Percentiles rank a stretch among this genome's conserved stretches.
These are phyloP conservation scores for Temnothorax unifasciatus DNA, from an alignment of 2,888 invertebrate species.

Conservation along the genomic window DNA sequence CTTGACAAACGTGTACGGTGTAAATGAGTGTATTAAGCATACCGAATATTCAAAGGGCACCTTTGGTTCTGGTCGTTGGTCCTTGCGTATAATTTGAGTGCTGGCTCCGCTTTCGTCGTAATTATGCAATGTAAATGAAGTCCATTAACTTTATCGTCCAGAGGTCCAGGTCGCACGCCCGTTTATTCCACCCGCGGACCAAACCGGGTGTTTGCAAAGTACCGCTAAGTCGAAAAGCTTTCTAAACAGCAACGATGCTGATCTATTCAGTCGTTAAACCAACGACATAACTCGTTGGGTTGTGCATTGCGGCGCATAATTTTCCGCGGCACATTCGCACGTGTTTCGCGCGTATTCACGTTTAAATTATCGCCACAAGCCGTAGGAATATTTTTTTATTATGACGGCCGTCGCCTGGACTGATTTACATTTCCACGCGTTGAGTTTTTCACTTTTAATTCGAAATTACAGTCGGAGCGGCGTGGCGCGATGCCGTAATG, in stretches of 20 bases:
- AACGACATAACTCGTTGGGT: not conserved
- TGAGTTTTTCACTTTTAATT: conserved; percentile 44
- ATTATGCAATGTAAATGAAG: conserved; percentile 77
- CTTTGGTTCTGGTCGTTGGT: conserved; percentile 56
- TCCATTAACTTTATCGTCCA: conserved; percentile 74
- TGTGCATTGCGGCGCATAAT: conserved; percentile 22
- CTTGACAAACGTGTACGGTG: conserved; percentile 19
- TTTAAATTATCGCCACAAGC: conserved; percentile 22
- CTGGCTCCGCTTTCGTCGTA: conserved; percentile 55
- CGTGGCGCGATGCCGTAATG: not conserved
- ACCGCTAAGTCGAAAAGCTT: conserved; percentile 73
- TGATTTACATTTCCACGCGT: conserved; percentile 12
- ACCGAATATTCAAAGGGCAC: conserved; percentile 48
- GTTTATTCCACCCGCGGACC: conserved; percentile 40
- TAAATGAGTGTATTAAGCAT: conserved; percentile 42
- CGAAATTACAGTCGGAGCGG: conserved; percentile 15
- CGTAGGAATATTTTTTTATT: conserved; percentile 21
- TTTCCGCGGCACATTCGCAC: conserved; percentile 38
- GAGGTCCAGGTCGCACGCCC: conserved; percentile 48
- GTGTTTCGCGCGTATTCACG: conserved; percentile 52
- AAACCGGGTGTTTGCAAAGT: conserved; percentile 74
- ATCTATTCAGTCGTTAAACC: conserved; percentile 25
- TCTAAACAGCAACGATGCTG: conserved; percentile 57
- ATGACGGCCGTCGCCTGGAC: not conserved
- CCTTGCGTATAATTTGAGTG: conserved; percentile 58